These are phyloP conservation scores for Brachyptera putata DNA, from an alignment of 2,888 invertebrate genomes.

Conservation along the genomic window DNA sequence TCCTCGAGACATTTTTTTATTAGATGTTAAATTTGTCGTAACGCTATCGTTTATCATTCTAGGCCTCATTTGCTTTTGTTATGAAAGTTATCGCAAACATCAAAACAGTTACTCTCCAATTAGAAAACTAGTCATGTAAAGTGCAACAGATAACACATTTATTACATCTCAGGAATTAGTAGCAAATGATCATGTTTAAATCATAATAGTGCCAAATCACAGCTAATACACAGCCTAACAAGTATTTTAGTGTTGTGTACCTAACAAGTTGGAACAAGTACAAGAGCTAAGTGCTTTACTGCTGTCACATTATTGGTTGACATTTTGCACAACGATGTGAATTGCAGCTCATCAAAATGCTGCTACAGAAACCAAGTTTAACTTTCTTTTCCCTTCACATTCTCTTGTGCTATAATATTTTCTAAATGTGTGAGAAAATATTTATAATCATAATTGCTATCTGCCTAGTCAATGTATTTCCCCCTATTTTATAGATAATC, in stretches of 20 bases:
- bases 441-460: slow-evolving; percentile 31
- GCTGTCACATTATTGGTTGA: slow-evolving; percentile 12
- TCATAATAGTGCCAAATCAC: slow-evolving; percentile 34
- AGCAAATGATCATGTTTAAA: slow-evolving; percentile 32
- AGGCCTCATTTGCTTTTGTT: slow-evolving; percentile 19
- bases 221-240: slow-evolving; percentile 21
- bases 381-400: slow-evolving; percentile 21
- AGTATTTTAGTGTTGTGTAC: slow-evolving; percentile 23
- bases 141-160: slow-evolving; percentile 33
- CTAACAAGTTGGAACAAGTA: slow-evolving; percentile 15
- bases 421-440: slow-evolving; percentile 29
- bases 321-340: not conserved
- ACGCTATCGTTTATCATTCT: slow-evolving; percentile 17
- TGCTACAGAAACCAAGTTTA: slow-evolving; percentile 7
- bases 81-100: slow-evolving; percentile 21
- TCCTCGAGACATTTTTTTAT: not conserved
- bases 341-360: not conserved
- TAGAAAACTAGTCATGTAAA: slow-evolving; percentile 34
- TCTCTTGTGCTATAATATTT: slow-evolving; percentile 29
- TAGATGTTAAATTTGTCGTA: not conserved
- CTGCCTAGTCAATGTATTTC: slow-evolving; percentile 31
- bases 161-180: slow-evolving; percentile 33
- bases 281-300: slow-evolving; percentile 17
- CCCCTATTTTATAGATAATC: slow-evolving; percentile 29
- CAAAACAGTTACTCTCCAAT: slow-evolving; percentile 28